Percentiles rank a stretch among this genome's conserved stretches.
Evolutionary conservation across 2,888 invertebrate species (phyloP).

Genomic region (Hirtodrosophila histrioides): DNA sequence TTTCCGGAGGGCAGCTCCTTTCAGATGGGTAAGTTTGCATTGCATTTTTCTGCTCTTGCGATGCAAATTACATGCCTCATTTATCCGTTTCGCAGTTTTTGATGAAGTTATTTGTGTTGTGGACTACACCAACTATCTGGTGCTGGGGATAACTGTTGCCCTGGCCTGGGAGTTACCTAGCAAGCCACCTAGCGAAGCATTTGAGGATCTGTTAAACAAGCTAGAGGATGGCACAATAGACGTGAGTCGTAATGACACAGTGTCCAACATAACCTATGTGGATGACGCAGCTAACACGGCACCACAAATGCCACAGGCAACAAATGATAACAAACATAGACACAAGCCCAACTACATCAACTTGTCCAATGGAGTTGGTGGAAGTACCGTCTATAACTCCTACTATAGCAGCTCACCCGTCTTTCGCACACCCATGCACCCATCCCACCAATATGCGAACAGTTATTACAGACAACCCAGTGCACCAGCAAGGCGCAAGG

Average conservation of each 20-base stretch:
- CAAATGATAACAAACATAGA: neutral
- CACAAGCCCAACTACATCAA: conserved; percentile 62
- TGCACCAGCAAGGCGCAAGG: conserved; percentile 52
- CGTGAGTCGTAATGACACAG: conserved; percentile 80
- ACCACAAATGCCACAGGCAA: conserved; percentile 6
- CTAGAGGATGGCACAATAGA: conserved; percentile 80
- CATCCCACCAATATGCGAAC: conserved; percentile 44
- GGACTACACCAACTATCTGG: conserved; percentile 85
- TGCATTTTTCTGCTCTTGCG: neutral
- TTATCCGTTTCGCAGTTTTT: conserved; percentile 69
- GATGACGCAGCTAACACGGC: conserved; percentile 40
- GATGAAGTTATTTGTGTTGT: conserved; percentile 83
- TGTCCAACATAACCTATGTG: conserved; percentile 72
- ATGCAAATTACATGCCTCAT: conserved; percentile 38
- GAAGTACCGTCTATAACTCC: conserved; percentile 38
- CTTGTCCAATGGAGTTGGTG: conserved; percentile 31
- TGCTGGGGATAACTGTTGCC: conserved; percentile 90
- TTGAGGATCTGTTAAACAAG: conserved; percentile 75
- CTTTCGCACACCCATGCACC: conserved; percentile 74
- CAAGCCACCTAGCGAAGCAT: conserved; percentile 85
- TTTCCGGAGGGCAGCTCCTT: conserved; percentile 85
- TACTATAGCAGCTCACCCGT: conserved; percentile 57
- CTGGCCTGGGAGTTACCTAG: conserved; percentile 91
- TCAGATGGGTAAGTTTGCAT: conserved; percentile 81
- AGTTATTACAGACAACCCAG: conserved; percentile 46